phyloP scores from a whole-genome alignment of 1,140 invertebrate species.

The Zelostemma sp. region DNA sequence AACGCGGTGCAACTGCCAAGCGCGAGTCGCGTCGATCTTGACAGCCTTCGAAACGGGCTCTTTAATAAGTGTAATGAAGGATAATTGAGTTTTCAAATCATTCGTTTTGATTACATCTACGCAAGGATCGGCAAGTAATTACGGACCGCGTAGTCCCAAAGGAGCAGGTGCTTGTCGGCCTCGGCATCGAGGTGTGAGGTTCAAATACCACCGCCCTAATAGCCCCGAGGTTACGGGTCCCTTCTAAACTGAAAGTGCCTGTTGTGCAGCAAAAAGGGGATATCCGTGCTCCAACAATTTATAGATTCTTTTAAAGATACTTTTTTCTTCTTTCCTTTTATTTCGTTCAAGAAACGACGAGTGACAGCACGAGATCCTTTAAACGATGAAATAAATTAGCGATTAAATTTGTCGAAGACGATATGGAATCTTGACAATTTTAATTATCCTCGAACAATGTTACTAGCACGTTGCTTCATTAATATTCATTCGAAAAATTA shows the following conservation, averaged over 20 bases:
- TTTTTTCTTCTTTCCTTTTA: too few species aligned
- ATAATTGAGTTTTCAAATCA: slow-evolving; percentile 70
- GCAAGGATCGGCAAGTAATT: slow-evolving; percentile 63
- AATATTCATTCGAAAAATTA: too few species aligned
- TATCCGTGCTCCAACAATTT: not conserved
- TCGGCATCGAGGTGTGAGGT: slow-evolving; percentile 67
- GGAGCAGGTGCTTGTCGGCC: slow-evolving; percentile 67
- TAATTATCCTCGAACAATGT: too few species aligned
- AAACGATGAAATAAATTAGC: too few species aligned
- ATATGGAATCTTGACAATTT: too few species aligned
- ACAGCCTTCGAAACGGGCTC: slow-evolving; percentile 44
- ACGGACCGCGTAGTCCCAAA: slow-evolving; percentile 67
- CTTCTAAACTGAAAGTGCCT: slow-evolving; percentile 54
- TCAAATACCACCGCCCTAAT: slow-evolving; percentile 68
- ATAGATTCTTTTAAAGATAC: not conserved
- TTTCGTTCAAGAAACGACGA: too few species aligned
- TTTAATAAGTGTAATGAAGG: slow-evolving; percentile 64
- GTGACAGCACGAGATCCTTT: too few species aligned
- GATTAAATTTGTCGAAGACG: too few species aligned
- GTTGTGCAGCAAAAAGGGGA: slow-evolving; percentile 13
- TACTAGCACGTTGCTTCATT: too few species aligned
- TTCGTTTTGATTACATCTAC: slow-evolving; percentile 68
- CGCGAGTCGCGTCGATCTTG: not conserved
- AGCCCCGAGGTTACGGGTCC: slow-evolving; percentile 65
- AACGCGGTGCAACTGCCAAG: not conserved